A percentile compares a stretch with the other conserved stretches of the same genome.
These are phyloP conservation scores for Hemicrepidius hirtus DNA, from an alignment of 2,888 invertebrate genomes.

Conservation along the genomic window DNA sequence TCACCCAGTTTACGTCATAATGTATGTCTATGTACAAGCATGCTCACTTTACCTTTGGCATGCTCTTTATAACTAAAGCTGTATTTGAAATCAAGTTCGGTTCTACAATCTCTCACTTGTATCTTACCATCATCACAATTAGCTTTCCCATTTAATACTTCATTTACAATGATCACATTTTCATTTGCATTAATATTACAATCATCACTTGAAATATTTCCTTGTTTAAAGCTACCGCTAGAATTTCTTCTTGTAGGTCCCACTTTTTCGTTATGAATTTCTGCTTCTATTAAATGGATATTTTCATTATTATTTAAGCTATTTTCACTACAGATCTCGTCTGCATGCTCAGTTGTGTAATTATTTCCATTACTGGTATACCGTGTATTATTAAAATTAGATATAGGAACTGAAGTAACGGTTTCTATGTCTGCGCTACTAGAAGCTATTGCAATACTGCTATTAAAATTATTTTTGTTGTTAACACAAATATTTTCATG, in stretches of 20 bases:
- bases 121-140: constrained; percentile 43
- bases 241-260: constrained; percentile 38
- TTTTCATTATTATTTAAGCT: constrained; percentile 26
- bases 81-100: constrained; percentile 56
- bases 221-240: constrained; percentile 31
- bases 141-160: constrained; percentile 40
- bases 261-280: constrained; percentile 57
- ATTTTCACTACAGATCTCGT: constrained; percentile 13
- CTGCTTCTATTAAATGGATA: constrained; percentile 52
- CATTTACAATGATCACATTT: constrained; percentile 49
- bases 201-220: constrained; percentile 30
- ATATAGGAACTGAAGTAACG: constrained; percentile 17
- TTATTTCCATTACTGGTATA: background rate
- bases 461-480: constrained; percentile 15
- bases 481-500: constrained; percentile 7
- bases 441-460: constrained; percentile 27
- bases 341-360: constrained; percentile 1
- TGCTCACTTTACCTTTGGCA: constrained; percentile 66
- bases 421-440: constrained; percentile 9
- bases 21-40: constrained; percentile 70
- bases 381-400: background rate
- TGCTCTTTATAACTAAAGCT: constrained; percentile 63
- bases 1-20: constrained; percentile 67
- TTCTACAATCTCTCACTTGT: constrained; percentile 29
- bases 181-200: constrained; percentile 32